Evolutionary conservation across 2,888 invertebrate species (phyloP).

Genomic region (Odontomyia ornata): DNA sequence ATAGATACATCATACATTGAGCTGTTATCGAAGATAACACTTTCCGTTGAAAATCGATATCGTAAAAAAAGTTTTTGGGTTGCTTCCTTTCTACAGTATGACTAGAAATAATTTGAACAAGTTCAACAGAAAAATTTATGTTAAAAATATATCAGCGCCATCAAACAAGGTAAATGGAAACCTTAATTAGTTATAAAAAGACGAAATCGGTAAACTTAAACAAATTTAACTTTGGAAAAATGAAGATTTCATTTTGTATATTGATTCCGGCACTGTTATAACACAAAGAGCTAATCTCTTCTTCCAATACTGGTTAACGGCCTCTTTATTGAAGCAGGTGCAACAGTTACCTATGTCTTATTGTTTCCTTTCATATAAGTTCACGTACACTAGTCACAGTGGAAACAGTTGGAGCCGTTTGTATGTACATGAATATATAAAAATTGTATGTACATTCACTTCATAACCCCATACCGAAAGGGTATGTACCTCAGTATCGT

Average conservation of each 20-base stretch:
- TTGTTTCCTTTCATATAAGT: background rate
- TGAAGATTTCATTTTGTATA: background rate
- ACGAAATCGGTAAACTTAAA: too few species aligned
- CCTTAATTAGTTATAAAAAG: too few species aligned
- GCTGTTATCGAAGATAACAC: background rate
- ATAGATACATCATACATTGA: background rate
- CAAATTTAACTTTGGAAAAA: too few species aligned
- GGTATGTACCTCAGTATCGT: conserved; percentile 9
- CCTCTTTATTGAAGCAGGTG: background rate
- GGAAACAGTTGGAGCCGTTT: background rate
- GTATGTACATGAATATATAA: background rate
- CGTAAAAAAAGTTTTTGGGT: too few species aligned
- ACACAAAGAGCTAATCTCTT: too few species aligned
- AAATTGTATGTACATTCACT: background rate
- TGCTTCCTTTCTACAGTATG: too few species aligned
- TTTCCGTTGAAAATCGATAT: conserved; percentile 26
- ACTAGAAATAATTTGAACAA: too few species aligned
- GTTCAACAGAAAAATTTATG: too few species aligned
- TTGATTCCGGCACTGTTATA: too few species aligned
- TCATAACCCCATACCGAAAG: background rate
- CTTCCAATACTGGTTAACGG: background rate
- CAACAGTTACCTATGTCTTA: background rate
- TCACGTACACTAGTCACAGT: background rate
- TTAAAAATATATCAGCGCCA: too few species aligned
- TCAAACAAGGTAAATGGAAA: too few species aligned